A percentile compares a stretch with the other conserved stretches of the same genome.
phyloP scores from a whole-genome alignment of 1,140 invertebrate species.

The Drosophila willistoni region DNA sequence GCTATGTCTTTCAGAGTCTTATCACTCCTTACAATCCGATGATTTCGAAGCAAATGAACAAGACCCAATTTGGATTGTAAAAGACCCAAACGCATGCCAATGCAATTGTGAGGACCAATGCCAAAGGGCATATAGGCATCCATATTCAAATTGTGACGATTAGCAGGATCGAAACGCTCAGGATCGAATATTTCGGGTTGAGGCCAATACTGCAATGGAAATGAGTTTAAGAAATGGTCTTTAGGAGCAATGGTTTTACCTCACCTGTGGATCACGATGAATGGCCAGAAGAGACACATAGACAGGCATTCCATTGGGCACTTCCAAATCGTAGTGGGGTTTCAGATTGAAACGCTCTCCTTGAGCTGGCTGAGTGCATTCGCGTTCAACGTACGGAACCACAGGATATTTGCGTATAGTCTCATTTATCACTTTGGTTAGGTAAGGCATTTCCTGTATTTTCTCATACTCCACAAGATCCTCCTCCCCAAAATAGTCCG shows the following conservation, averaged over 20 bases:
- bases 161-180: constrained; percentile 85
- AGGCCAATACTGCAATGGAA: constrained; percentile 86
- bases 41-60: constrained; percentile 72
- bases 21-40: constrained; percentile 43
- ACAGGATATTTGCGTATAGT: constrained; percentile 75
- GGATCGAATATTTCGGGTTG: constrained; percentile 88
- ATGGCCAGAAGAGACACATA: constrained; percentile 70
- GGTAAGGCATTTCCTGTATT: constrained; percentile 86
- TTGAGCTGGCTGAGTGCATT: constrained; percentile 41
- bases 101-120: constrained; percentile 90
- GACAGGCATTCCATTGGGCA: constrained; percentile 66
- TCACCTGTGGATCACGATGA: constrained; percentile 76
- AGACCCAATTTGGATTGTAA: constrained; percentile 73
- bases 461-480: constrained; percentile 86
- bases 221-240: constrained; percentile 44
- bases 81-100: constrained; percentile 85
- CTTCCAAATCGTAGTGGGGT: constrained; percentile 58
- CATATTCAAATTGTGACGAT: constrained; percentile 81
- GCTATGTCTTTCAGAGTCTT: constrained; percentile 50
- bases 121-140: constrained; percentile 90
- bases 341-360: constrained; percentile 59
- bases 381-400: constrained; percentile 60
- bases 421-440: constrained; percentile 85
- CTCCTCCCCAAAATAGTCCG: constrained; percentile 82
- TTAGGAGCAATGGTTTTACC: not conserved